Conservation (phyloP, 2,113 vertebrate species). For the Tangachromis dhanisi region DNA sequence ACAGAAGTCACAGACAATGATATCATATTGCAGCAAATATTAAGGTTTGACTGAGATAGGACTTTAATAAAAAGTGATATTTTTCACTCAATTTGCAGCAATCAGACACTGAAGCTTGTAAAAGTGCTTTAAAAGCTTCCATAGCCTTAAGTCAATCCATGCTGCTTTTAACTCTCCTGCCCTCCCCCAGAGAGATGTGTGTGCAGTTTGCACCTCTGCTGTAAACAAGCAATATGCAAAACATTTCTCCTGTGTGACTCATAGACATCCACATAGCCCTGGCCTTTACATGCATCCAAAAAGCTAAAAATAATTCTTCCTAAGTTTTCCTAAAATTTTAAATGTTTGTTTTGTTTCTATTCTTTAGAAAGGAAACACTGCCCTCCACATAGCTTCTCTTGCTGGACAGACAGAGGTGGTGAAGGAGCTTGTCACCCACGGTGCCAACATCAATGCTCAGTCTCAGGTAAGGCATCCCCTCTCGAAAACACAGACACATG, state of each 20-base stretch:
- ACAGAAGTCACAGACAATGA: not conserved
- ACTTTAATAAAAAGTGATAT: not conserved
- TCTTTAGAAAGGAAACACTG: slow-evolving; percentile 93
- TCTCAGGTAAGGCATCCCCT: slow-evolving; percentile 82
- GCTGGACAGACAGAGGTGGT: slow-evolving; percentile 94
- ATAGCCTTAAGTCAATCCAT: not conserved
- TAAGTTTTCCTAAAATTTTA: not conserved
- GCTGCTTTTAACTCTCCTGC: not conserved
- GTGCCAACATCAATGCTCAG: slow-evolving; percentile 90
- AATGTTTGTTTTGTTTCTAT: not conserved
- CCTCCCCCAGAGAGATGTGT: not conserved
- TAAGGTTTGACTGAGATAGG: not conserved
- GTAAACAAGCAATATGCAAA: not conserved
- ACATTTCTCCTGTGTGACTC: not conserved
- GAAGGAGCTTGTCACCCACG: slow-evolving; percentile 86
- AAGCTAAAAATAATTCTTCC: not conserved
- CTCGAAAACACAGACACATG: not conserved
- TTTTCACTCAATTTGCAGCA: not conserved
- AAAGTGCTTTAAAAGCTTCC: not conserved
- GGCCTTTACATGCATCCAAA: not conserved
- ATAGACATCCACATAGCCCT: not conserved
- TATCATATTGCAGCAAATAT: not conserved
- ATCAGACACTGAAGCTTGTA: not conserved
- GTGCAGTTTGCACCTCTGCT: not conserved
- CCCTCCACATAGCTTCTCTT: slow-evolving; percentile 92